Conservation (phyloP, 2,888 invertebrate species). For the Zygaena filipendulae region DNA sequence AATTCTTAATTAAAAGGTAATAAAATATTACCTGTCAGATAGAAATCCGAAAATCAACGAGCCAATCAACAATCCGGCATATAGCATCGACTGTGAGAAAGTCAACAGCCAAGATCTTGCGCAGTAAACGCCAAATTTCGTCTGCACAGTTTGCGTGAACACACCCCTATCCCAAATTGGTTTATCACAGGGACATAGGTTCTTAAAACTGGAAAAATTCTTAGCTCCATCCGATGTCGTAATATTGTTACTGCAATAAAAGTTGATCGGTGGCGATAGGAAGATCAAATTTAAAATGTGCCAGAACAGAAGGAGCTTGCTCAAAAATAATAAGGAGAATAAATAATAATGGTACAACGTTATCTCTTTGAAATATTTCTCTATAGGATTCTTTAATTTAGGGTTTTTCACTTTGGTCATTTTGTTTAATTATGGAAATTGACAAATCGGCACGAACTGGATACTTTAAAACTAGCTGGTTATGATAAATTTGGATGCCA, state of each 20-base stretch:
- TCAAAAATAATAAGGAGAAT: constrained; percentile 29
- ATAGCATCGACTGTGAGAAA: constrained; percentile 38
- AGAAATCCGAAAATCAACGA: constrained; percentile 36
- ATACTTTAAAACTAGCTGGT: no score
- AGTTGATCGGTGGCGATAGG: constrained; percentile 39
- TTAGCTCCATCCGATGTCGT: constrained; percentile 1
- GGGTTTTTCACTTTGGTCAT: constrained; percentile 17
- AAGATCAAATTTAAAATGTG: constrained; percentile 41
- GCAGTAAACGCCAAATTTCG: constrained; percentile 34
- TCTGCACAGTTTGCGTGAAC: constrained; percentile 38
- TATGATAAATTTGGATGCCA: no score
- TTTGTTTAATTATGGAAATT: no score
- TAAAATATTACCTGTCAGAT: constrained; percentile 44
- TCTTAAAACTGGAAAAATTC: constrained; percentile 16
- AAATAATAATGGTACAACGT: constrained; percentile 36
- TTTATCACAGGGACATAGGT: constrained; percentile 34
- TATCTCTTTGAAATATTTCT: constrained; percentile 29
- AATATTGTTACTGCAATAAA: constrained; percentile 24
- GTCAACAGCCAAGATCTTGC: constrained; percentile 34
- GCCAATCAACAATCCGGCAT: constrained; percentile 38
- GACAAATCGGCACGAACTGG: no score
- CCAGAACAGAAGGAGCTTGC: constrained; percentile 40
- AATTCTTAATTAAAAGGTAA: no score
- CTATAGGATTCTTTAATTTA: constrained; percentile 32
- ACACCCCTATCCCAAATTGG: constrained; percentile 35